phyloP scores from a whole-genome alignment of 2,113 vertebrate genomes.

The Corapipo altera region DNA sequence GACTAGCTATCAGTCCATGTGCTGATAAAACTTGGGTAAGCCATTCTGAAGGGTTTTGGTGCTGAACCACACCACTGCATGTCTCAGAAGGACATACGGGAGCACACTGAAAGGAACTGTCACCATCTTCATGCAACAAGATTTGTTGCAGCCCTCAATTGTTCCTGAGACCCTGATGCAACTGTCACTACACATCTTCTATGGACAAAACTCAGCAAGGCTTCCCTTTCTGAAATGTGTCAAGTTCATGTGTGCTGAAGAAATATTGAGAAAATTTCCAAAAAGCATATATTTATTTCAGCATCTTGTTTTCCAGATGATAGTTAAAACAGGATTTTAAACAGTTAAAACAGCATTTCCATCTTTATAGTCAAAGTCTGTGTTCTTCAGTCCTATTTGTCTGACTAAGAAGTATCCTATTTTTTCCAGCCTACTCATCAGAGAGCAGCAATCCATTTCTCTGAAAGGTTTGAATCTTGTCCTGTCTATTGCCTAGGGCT shows the following conservation, averaged over 20 bases:
- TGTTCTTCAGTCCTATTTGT: neutral
- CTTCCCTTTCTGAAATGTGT: neutral
- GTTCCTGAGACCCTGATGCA: neutral
- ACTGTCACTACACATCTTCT: neutral
- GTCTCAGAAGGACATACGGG: neutral
- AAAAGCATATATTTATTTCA: neutral
- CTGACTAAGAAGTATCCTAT: neutral
- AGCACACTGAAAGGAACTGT: neutral
- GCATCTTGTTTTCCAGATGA: neutral
- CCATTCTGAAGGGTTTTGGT: neutral
- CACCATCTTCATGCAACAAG: neutral
- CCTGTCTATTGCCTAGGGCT: neutral
- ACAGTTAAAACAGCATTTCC: neutral
- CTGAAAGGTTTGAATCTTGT: neutral
- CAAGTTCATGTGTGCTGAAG: fast-evolving
- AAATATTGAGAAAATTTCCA: neutral
- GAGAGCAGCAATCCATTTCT: neutral
- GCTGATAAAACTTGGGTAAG: neutral
- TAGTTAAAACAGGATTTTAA: neutral
- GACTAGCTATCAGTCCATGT: neutral
- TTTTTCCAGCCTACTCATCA: neutral
- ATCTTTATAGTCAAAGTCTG: neutral
- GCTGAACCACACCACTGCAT: neutral
- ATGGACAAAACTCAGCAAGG: neutral
- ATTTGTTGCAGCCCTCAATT: neutral